These are phyloP conservation scores for Acanthis flammea DNA, from an alignment of 2,797 vertebrate genomes.

Conservation along the genomic window DNA sequence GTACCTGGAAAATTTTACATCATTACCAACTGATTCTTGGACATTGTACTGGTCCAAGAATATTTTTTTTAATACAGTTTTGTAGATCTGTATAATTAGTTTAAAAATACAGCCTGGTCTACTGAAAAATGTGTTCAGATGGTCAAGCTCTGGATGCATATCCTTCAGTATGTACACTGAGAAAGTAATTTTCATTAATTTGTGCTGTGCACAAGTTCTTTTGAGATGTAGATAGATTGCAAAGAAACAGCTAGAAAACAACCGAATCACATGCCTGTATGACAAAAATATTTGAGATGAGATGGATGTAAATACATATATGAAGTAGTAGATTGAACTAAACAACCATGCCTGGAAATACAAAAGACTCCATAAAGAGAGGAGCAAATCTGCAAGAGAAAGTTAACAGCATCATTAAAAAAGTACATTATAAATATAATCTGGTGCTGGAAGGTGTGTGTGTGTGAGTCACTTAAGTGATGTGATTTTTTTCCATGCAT, in stretches of 20 bases:
- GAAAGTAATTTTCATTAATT: slow-evolving; percentile 33
- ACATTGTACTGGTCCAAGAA: not conserved
- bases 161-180: not conserved
- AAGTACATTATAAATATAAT: not conserved
- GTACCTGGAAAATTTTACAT: not conserved
- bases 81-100: not conserved
- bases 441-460: not conserved
- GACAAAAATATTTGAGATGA: not conserved
- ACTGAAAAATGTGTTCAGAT: not conserved
- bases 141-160: not conserved
- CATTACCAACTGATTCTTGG: not conserved
- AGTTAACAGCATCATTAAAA: not conserved
- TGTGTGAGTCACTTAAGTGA: not conserved
- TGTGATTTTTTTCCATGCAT: not conserved
- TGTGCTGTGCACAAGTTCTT: slow-evolving; percentile 68
- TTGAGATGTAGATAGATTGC: slow-evolving; percentile 8
- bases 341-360: not conserved
- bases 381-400: not conserved
- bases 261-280: not conserved
- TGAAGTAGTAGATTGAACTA: not conserved
- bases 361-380: not conserved
- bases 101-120: slow-evolving; percentile 24
- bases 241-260: not conserved
- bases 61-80: slow-evolving; percentile 8
- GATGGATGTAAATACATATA: not conserved